phyloP scores from a whole-genome alignment of 2,888 invertebrate species.

The Oeneis ivallda region DNA sequence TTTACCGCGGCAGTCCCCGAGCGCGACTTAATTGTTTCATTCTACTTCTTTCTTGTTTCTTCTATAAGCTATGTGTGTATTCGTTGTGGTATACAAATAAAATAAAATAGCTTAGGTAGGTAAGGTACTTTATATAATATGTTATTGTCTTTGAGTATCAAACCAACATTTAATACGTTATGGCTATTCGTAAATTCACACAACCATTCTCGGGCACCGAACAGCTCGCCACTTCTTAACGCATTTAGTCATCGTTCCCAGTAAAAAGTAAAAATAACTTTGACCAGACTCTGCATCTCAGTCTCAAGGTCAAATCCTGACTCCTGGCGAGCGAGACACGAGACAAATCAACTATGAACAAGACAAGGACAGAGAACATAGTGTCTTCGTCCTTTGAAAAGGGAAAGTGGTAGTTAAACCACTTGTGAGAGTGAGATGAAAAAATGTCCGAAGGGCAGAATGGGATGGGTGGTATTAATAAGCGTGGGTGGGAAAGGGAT shows the following conservation, averaged over 20 bases:
- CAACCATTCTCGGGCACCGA: conserved; percentile 16
- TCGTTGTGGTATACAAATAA: too few species aligned
- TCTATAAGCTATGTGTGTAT: too few species aligned
- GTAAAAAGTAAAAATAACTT: conserved; percentile 80
- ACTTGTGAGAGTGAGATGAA: conserved; percentile 79
- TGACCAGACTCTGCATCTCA: conserved; percentile 71
- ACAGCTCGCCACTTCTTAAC: conserved; percentile 59
- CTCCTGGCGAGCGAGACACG: conserved; percentile 54
- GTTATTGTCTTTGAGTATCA: too few species aligned
- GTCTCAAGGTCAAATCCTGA: conserved; percentile 79
- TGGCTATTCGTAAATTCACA: conserved; percentile 20
- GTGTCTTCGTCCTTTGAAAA: conserved; percentile 81
- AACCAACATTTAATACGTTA: too few species aligned
- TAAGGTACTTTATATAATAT: too few species aligned
- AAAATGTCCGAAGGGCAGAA: conserved; percentile 72
- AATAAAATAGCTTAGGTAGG: too few species aligned
- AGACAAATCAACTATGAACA: conserved; percentile 37
- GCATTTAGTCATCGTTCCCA: conserved; percentile 78
- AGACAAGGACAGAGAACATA: conserved; percentile 49
- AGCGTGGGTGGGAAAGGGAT: conserved; percentile 47
- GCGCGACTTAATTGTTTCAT: too few species aligned
- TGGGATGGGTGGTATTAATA: conserved; percentile 49
- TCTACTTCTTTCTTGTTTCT: too few species aligned
- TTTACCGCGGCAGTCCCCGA: too few species aligned
- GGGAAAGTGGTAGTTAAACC: conserved; percentile 77